These are phyloP conservation scores for Chouioia cunea DNA, from an alignment of 2,888 invertebrate species.

Conservation along the genomic window DNA sequence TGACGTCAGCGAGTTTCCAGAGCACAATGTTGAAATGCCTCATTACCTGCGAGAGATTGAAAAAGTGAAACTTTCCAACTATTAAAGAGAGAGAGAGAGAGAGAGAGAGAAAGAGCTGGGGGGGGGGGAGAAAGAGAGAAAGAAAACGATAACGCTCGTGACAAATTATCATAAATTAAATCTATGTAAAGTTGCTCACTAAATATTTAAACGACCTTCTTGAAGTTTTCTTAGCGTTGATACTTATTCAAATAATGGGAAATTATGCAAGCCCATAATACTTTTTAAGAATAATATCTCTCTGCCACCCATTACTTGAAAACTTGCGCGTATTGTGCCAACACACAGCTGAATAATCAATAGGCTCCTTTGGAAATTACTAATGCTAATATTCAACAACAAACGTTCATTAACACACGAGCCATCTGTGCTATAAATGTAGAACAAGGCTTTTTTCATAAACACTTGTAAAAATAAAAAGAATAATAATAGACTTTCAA, in stretches of 20 bases:
- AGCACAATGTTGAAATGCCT: too few relatives aligned
- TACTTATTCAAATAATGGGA: slow-evolving; percentile 33
- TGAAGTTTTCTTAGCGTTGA: slow-evolving; percentile 23
- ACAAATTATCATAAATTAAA: slow-evolving; percentile 26
- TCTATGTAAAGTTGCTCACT: slow-evolving; percentile 35
- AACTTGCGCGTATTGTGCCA: slow-evolving; percentile 23
- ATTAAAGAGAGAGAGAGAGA: too few relatives aligned
- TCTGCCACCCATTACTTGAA: slow-evolving; percentile 22
- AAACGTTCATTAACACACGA: not conserved
- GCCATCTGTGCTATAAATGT: slow-evolving; percentile 8
- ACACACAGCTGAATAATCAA: slow-evolving; percentile 34
- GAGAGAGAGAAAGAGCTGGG: too few relatives aligned
- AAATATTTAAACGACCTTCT: slow-evolving; percentile 31
- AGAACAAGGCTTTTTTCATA: slow-evolving; percentile 4
- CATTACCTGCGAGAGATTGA: too few relatives aligned
- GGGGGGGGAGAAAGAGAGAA: too few relatives aligned
- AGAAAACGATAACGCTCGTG: too few relatives aligned
- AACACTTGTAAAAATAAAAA: too few relatives aligned
- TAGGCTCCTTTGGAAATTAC: slow-evolving; percentile 33
- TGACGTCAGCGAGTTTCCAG: too few relatives aligned
- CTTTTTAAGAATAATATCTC: slow-evolving; percentile 39
- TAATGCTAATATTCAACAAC: slow-evolving; percentile 31
- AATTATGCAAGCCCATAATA: slow-evolving; percentile 32
- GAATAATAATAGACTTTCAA: too few relatives aligned
- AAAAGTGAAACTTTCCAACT: too few relatives aligned